phyloP scores from a whole-genome alignment of 1,140 invertebrate genomes.

The Nomia melanderi region DNA sequence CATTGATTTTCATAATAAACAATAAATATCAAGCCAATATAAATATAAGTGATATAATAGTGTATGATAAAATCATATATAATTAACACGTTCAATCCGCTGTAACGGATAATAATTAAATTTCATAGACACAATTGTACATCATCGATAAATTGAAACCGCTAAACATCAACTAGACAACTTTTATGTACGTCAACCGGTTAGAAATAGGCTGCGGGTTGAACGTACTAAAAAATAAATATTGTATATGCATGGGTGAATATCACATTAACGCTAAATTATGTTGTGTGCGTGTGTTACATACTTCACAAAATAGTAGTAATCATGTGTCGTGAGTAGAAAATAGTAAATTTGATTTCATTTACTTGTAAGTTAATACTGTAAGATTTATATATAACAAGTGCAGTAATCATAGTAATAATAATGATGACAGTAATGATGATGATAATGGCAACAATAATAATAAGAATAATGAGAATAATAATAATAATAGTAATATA shows the following conservation, averaged over 20 bases:
- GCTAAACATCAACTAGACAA: not conserved
- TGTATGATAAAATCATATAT: constrained; percentile 8
- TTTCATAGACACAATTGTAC: not conserved
- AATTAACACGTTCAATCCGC: constrained; percentile 3
- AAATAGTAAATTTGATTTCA: not conserved
- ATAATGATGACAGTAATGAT: not conserved
- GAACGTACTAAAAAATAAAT: constrained; percentile 7
- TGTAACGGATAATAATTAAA: not conserved
- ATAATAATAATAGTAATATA: not conserved
- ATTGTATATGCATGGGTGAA: not conserved
- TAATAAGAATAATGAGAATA: not conserved
- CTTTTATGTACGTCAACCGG: not conserved
- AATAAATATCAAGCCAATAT: constrained; percentile 63
- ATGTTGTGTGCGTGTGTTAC: no score
- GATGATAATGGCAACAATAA: not conserved
- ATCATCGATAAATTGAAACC: not conserved
- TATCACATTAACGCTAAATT: constrained; percentile 15
- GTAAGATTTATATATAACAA: not conserved
- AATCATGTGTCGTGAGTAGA: not conserved
- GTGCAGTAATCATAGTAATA: not conserved
- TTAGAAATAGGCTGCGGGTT: not conserved
- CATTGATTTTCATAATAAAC: constrained; percentile 64
- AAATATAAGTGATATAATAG: constrained; percentile 44
- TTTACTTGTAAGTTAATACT: no score
- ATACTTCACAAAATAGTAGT: not conserved